phyloP scores from a whole-genome alignment of 2,888 invertebrate genomes.

The Anoplius nigerrimus region DNA sequence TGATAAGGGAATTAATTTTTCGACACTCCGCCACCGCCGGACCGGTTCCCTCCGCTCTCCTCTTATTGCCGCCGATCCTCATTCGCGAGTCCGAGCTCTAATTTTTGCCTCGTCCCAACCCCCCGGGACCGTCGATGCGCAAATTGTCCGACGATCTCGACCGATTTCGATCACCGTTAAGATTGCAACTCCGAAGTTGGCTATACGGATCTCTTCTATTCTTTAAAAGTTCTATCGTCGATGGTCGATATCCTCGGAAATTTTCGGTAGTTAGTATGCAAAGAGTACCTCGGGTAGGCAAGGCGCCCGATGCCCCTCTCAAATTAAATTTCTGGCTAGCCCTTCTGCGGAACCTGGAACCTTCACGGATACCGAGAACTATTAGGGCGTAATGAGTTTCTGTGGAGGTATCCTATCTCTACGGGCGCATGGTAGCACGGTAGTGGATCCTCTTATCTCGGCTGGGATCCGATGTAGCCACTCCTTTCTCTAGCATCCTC shows the following conservation, averaged over 20 bases:
- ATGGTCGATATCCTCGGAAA: not conserved
- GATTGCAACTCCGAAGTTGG: too few relatives aligned
- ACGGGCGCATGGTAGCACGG: constrained; percentile 58
- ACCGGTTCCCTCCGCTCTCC: too few relatives aligned
- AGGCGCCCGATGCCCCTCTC: constrained; percentile 30
- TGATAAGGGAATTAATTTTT: constrained; percentile 47
- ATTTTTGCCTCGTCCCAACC: too few relatives aligned
- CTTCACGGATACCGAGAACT: constrained; percentile 59
- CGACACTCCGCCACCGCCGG: constrained; percentile 33
- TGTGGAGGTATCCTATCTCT: constrained; percentile 57
- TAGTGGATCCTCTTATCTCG: constrained; percentile 66
- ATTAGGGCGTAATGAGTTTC: constrained; percentile 70
- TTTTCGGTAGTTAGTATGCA: constrained; percentile 57
- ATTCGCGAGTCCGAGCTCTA: too few relatives aligned
- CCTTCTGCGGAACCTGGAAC: constrained; percentile 45
- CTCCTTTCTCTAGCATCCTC: constrained; percentile 62
- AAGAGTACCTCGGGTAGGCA: constrained; percentile 34
- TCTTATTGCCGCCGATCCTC: too few relatives aligned
- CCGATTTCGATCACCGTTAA: too few relatives aligned
- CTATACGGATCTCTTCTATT: not conserved
- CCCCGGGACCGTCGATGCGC: too few relatives aligned
- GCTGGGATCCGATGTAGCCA: constrained; percentile 63
- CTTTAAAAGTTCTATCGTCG: not conserved
- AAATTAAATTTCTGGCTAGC: constrained; percentile 67
- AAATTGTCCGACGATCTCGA: too few relatives aligned